Base-by-base conservation (phyloP, 2,113 vertebrate genomes). In the Dipodomys spectabilis region DNA sequence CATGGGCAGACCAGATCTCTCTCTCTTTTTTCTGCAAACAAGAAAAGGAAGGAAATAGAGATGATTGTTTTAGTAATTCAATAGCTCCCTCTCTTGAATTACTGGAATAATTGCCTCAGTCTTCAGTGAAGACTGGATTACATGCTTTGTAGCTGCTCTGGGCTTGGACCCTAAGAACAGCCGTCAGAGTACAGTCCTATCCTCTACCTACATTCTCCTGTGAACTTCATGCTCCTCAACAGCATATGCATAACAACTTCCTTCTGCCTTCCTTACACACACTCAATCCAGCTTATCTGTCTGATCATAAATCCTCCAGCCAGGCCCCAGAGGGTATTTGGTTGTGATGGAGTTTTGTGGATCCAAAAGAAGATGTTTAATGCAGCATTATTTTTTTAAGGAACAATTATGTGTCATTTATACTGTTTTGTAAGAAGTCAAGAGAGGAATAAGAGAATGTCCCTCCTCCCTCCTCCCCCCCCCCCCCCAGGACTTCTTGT, bases 41-140 rank as follows among this genome's bases (percentile, higher is more conserved):
- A 49, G 68, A 32, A 90, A 69, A 86, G 11, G 92, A 88, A 92
- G 39, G n/a, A 92, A 93, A 71, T 73, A 18, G 75, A 88, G 82
- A 72, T 91, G 28, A 91, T 91, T 91, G 77, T 77, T 65, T 53
- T 39, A 82, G 65, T 93, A 78, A 96, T 84, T 94, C 92, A 91
- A 82, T 62, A 94, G n/a, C 78, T 69, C 20, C 83, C 69, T 69
- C n/a, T 78, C 73, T 77, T 87, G 74, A 79, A 65, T 88, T 72
- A 82, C 49, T 94, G 71, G 19, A 69, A 69, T 90, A 92, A 92
- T 93, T 84, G 72, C 83, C 62, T 88, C 72, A 2, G 2, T 65
- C 72, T 44, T 30, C 57, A 79, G 28, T 53, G 72, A 77, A 91
- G 69, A 77, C 27, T 32, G 30, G 53, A 90, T 79, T 92, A 67